phyloP scores from a whole-genome alignment of 1,140 invertebrate species.

The Ceratina japonica region DNA sequence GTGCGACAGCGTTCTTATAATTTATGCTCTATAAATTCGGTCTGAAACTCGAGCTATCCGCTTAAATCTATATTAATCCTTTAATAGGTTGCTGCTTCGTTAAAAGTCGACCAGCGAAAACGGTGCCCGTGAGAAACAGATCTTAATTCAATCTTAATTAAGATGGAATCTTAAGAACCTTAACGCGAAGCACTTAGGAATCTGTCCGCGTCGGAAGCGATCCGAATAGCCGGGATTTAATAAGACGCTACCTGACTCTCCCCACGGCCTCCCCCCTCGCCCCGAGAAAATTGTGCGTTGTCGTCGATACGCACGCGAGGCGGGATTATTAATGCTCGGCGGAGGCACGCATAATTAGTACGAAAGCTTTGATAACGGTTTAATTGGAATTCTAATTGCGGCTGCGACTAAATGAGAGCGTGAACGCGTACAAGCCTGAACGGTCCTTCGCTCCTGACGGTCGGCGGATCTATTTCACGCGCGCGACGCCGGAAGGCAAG shows the following conservation, averaged over 20 bases:
- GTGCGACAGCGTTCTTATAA: too few relatives aligned
- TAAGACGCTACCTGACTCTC: constrained; percentile 14
- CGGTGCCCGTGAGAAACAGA: not conserved
- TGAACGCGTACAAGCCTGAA: constrained; percentile 17
- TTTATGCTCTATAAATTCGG: not conserved
- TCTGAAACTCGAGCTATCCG: too few relatives aligned
- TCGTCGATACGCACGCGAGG: constrained; percentile 30
- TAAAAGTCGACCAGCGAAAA: not conserved
- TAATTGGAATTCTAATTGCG: constrained; percentile 63
- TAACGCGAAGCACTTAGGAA: not conserved
- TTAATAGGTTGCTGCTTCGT: not conserved
- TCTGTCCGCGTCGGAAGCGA: not conserved
- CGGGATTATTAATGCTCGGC: constrained; percentile 55
- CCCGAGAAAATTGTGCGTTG: constrained; percentile 36
- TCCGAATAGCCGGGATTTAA: constrained; percentile 35
- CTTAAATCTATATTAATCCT: not conserved
- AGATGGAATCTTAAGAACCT: not conserved
- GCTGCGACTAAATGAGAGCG: constrained; percentile 49
- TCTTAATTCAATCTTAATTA: constrained; percentile 12
- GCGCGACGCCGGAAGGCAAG: constrained; percentile 51
- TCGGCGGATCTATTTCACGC: constrained; percentile 41
- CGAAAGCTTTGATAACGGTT: constrained; percentile 58
- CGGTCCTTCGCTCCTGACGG: not conserved
- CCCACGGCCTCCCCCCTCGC: too few relatives aligned
- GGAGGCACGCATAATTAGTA: constrained; percentile 37